Conservation (phyloP, 2,113 vertebrate genomes). For the Forbesichthys agassizii region DNA sequence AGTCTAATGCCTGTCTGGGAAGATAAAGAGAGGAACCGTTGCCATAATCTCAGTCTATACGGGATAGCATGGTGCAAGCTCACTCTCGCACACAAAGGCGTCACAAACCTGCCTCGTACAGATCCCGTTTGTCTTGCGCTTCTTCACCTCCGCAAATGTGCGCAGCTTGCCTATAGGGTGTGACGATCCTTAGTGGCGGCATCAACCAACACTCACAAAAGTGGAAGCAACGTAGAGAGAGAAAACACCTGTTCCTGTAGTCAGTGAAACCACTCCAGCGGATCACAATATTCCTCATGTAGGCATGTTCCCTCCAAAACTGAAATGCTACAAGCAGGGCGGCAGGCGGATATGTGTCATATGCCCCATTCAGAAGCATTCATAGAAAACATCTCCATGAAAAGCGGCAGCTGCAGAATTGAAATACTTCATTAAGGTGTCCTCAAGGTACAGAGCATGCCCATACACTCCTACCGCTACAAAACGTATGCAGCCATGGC, state of each 20-base stretch:
- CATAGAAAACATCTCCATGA: background rate
- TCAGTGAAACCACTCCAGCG: background rate
- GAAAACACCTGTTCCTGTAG: background rate
- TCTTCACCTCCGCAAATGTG: background rate
- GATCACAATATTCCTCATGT: background rate
- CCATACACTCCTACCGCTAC: constrained; percentile 3
- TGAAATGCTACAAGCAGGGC: background rate
- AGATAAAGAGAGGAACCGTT: constrained; percentile 44
- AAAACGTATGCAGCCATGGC: constrained; percentile 38
- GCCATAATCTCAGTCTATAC: constrained; percentile 37
- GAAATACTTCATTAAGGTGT: constrained; percentile 45
- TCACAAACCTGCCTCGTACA: constrained; percentile 11
- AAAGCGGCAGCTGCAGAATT: constrained; percentile 31
- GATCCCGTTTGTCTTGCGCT: background rate
- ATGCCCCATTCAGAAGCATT: background rate
- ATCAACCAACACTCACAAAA: background rate
- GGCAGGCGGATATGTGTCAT: background rate
- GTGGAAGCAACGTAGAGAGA: background rate
- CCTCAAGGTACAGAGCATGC: constrained; percentile 19
- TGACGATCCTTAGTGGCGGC: background rate
- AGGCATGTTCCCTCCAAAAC: background rate
- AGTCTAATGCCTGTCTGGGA: constrained; percentile 53
- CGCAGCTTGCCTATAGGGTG: background rate
- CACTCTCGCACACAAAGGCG: constrained; percentile 4
- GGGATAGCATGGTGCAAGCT: constrained; percentile 24